These are phyloP conservation scores for Cyclopterus lumpus DNA, from an alignment of 2,797 vertebrate genomes.

Conservation along the genomic window DNA sequence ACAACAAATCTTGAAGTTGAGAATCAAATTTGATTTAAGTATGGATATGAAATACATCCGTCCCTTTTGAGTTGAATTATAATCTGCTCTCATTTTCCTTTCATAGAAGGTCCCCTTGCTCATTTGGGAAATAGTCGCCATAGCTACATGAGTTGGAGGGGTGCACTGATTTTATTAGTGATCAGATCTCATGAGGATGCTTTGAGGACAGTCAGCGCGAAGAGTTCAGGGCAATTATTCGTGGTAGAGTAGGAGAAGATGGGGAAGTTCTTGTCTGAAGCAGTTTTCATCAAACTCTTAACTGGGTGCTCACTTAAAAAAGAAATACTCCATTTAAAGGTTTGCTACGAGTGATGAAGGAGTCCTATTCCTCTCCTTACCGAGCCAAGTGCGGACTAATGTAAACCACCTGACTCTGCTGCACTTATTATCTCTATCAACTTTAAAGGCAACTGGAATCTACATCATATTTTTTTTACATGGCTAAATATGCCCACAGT, in stretches of 20 bases:
- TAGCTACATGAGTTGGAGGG: slow-evolving; percentile 78
- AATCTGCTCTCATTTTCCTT: slow-evolving; percentile 63
- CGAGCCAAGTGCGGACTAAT: not conserved
- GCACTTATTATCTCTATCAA: not conserved
- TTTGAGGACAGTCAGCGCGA: slow-evolving; percentile 58
- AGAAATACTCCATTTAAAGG: not conserved
- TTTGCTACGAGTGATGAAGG: not conserved
- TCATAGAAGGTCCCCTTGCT: slow-evolving; percentile 75
- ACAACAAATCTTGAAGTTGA: slow-evolving; percentile 21
- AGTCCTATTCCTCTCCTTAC: not conserved
- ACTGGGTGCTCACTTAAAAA: slow-evolving; percentile 2
- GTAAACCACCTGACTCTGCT: not conserved
- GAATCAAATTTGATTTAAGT: slow-evolving; percentile 52
- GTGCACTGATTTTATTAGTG: slow-evolving; percentile 76
- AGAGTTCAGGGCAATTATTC: slow-evolving; percentile 17
- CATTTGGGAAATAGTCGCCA: slow-evolving; percentile 80
- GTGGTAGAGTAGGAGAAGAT: slow-evolving; percentile 14
- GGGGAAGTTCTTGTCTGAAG: slow-evolving; percentile 24
- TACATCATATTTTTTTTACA: slow-evolving; percentile 1
- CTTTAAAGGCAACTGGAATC: not conserved
- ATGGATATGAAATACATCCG: slow-evolving; percentile 41
- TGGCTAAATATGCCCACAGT: not conserved
- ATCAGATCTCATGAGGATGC: slow-evolving; percentile 75
- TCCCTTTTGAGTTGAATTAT: slow-evolving; percentile 52
- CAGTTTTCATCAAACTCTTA: slow-evolving; percentile 25